Base-by-base conservation (phyloP, 2,888 invertebrate species). In the Tinea pellionella region DNA sequence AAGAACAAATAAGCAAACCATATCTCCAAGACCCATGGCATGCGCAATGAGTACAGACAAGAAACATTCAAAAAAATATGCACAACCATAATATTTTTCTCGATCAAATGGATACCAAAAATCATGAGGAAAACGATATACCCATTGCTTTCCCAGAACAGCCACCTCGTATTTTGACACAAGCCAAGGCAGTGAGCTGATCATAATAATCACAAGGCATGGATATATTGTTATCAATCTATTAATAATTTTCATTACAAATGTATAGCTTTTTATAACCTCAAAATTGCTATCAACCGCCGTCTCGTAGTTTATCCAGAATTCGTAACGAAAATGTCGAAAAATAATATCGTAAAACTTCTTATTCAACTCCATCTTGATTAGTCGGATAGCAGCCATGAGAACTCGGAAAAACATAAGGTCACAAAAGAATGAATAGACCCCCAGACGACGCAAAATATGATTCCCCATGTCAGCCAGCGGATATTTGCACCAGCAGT, bases 91-190 rank as follows among this genome's bases (percentile, higher is more conserved):
- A 77, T 77, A 82, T 62, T 75, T 68, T 0, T 74, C 66, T 66
- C 80, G 82, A 61, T 82, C 75, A 60, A 84, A 84, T 11, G 84
- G 85, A 62, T 85, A 85, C 83, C 82, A 83, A 6, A 78, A 83
- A 62, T 83, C 80, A 43, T 77, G 77, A 0, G 84, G 85, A 60
- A 77, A 83, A 7, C 80, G 66, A 64, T 74, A 70, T 37, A 69
- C 64, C 11, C 65, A 63, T 32, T 75, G 72, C 43, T 71, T 67
- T 1, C 69, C 71, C 43, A 75, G 59, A 13, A 77, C 61, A 15
- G 68, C 62, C 9, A 66, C 67, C 62, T 78, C 73, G 61, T 72
- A 80, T 58, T 67, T 63, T 80, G 80, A 81, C n/a, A 83, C 69
- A 1, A 82, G 56, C 62, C 71, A 76, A 2, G 85, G 84, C 63